These are phyloP conservation scores for Pseudomyrmex sp. DNA, from an alignment of 1,140 invertebrate genomes.

Conservation along the genomic window DNA sequence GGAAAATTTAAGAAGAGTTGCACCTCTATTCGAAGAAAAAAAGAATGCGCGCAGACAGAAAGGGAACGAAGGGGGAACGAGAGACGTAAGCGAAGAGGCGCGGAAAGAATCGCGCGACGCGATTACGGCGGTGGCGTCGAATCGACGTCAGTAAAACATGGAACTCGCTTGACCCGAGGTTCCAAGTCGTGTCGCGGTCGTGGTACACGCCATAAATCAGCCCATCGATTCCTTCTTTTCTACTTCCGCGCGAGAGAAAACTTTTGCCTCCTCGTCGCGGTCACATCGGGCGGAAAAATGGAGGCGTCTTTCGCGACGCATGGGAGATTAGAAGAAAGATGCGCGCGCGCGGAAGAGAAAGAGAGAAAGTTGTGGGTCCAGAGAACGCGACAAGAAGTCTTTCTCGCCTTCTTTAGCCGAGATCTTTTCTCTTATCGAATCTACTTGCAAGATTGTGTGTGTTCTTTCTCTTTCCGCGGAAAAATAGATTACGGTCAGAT, in stretches of 20 bases:
- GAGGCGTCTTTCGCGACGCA: constrained; percentile 33
- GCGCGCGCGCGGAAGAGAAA: neutral
- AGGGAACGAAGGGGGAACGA: too few relatives aligned
- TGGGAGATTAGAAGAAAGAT: constrained; percentile 34
- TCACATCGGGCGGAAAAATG: constrained; percentile 54
- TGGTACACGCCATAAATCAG: constrained; percentile 77
- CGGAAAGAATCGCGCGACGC: constrained; percentile 8
- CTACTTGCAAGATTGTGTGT: constrained; percentile 45
- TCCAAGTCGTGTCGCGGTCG: constrained; percentile 71
- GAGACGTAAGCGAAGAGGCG: neutral
- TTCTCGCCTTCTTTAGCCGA: neutral
- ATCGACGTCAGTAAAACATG: constrained; percentile 69
- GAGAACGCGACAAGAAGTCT: constrained; percentile 59
- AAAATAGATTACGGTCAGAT: constrained; percentile 58
- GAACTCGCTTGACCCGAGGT: constrained; percentile 68
- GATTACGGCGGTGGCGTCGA: constrained; percentile 50
- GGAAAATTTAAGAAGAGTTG: constrained; percentile 45
- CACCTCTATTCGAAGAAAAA: constrained; percentile 37
- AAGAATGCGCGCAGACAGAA: neutral
- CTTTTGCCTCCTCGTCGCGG: constrained; percentile 50
- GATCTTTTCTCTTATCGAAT: constrained; percentile 61
- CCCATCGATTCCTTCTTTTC: constrained; percentile 71
- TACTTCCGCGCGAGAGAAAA: constrained; percentile 42
- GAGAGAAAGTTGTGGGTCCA: neutral
- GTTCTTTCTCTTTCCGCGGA: constrained; percentile 19